These are phyloP conservation scores for Dromiciops gliroides DNA, from an alignment of 2,113 vertebrate genomes.

Conservation along the genomic window DNA sequence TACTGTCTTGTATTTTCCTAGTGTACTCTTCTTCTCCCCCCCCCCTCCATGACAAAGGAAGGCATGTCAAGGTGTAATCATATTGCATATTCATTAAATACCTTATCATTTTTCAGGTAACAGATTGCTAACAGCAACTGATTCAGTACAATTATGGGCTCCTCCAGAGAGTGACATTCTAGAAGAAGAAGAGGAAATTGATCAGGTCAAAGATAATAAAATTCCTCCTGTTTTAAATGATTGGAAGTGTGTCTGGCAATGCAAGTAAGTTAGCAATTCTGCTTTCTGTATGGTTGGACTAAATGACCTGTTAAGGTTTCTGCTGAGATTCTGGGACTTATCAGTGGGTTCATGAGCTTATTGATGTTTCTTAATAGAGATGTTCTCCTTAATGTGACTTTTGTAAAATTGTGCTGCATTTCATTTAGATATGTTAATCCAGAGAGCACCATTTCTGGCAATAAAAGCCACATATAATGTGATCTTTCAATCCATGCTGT, in stretches of 20 bases:
- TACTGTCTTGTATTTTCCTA: background rate
- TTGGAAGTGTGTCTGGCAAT: conserved; percentile 99
- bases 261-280: conserved; percentile 89
- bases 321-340: background rate
- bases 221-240: conserved; percentile 91
- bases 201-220: conserved; percentile 88
- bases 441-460: conserved; percentile 19
- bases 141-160: conserved; percentile 95
- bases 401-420: conserved; percentile 37
- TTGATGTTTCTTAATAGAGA: conserved; percentile 32
- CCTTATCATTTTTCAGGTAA: conserved; percentile 88
- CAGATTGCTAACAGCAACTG: conserved; percentile 95
- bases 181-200: conserved; percentile 91
- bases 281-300: background rate
- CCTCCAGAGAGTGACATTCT: conserved; percentile 90
- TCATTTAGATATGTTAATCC: conserved; percentile 22
- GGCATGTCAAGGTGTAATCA: background rate
- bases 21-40: background rate
- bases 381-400: conserved; percentile 25
- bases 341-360: conserved; percentile 21
- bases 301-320: background rate
- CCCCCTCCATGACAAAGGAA: background rate
- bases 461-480: conserved; percentile 10
- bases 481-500: conserved; percentile 19
- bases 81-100: conserved; percentile 56